Conservation (phyloP, 2,797 vertebrate species). For the Aldrovandia affinis region DNA sequence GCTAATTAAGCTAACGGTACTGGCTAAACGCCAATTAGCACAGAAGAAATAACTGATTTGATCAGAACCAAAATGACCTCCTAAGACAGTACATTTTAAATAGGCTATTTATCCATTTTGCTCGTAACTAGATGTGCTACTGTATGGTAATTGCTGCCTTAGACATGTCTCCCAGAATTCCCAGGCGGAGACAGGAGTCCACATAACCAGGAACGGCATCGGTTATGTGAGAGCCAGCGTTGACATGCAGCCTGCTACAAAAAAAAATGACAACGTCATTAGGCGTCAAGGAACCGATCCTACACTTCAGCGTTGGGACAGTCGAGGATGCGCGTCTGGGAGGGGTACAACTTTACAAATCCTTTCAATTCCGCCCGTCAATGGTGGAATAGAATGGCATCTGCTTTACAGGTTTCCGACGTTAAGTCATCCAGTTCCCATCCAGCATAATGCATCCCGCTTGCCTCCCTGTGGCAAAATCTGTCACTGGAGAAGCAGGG, state of each 20-base stretch:
- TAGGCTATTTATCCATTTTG: not conserved
- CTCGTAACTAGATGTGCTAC: too few relatives aligned
- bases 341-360: not conserved
- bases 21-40: too few relatives aligned
- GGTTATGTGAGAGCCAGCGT: too few relatives aligned
- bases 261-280: too few relatives aligned
- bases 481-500: constrained; percentile 46
- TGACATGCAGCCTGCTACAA: too few relatives aligned
- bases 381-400: constrained; percentile 41
- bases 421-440: constrained; percentile 38
- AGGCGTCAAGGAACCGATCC: not conserved
- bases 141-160: too few relatives aligned
- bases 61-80: not conserved
- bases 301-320: not conserved
- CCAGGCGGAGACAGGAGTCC: too few relatives aligned
- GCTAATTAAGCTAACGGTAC: too few relatives aligned
- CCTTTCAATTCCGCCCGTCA: constrained; percentile 32
- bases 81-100: not conserved
- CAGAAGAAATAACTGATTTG: too few relatives aligned
- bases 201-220: too few relatives aligned
- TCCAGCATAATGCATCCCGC: constrained; percentile 39
- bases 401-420: constrained; percentile 41
- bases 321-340: not conserved
- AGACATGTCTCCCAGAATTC: too few relatives aligned
- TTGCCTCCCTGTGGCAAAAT: constrained; percentile 55